A percentile compares a stretch with the other conserved stretches of the same genome.
Evolutionary conservation across 2,888 invertebrate species (phyloP).

Genomic region (Anoplius nigerrimus): DNA sequence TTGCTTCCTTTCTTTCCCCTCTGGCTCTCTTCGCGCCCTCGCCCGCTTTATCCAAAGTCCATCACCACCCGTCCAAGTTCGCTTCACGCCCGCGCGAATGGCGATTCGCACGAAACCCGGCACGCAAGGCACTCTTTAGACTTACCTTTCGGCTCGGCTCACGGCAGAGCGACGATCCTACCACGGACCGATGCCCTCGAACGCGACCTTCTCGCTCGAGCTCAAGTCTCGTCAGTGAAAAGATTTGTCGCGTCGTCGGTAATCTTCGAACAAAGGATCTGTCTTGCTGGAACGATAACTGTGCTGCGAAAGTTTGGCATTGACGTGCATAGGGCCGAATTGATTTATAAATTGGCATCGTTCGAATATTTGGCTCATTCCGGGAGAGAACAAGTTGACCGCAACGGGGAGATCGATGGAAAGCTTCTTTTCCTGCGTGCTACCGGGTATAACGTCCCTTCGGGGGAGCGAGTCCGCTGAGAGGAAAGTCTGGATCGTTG

Average conservation of each 20-base stretch:
- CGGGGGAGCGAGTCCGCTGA: conserved; percentile 7
- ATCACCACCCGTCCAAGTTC: conserved; percentile 11
- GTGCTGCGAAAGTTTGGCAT: no score
- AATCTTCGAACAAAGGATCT: no score
- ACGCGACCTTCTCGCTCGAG: no score
- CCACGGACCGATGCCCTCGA: no score
- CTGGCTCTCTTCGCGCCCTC: conserved; percentile 9
- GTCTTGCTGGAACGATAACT: no score
- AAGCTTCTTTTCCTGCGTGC: background rate
- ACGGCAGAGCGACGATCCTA: no score
- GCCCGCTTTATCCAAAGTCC: background rate
- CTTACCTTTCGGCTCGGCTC: background rate
- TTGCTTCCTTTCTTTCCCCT: background rate
- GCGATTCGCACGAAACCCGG: conserved; percentile 13
- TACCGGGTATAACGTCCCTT: background rate
- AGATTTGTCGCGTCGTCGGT: background rate
- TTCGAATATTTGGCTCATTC: no score
- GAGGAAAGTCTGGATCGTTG: conserved; percentile 2
- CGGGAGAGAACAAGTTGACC: no score
- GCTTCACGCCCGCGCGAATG: background rate
- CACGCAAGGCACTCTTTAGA: conserved; percentile 12
- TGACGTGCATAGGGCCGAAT: no score
- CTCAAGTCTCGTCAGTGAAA: background rate
- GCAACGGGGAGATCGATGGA: background rate
- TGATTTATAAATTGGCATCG: no score